phyloP scores from a whole-genome alignment of 2,888 invertebrate species.

The Tiliacea aurago region DNA sequence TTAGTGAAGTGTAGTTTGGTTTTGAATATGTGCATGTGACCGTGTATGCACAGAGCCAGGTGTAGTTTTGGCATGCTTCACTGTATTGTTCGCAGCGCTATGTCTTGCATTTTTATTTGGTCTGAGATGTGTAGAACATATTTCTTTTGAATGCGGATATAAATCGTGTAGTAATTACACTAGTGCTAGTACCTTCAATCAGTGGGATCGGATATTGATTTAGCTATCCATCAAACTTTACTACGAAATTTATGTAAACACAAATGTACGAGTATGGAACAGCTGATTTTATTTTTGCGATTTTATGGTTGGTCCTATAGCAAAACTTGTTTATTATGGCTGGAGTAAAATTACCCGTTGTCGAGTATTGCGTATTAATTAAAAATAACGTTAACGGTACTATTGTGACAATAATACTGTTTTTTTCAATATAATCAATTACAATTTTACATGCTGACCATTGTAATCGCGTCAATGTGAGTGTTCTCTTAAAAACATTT shows the following conservation, averaged over 20 bases:
- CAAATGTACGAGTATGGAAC: background rate
- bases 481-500: slow-evolving; percentile 1
- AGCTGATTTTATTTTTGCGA: background rate
- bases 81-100: too few species aligned
- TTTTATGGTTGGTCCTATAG: background rate
- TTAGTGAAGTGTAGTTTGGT: too few species aligned
- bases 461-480: background rate
- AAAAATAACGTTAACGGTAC: background rate
- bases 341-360: background rate
- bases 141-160: background rate
- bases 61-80: too few species aligned
- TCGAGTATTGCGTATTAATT: background rate
- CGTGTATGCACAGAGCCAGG: too few species aligned
- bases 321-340: background rate
- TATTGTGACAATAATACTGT: background rate
- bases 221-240: background rate
- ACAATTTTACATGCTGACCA: background rate
- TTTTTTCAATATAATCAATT: background rate
- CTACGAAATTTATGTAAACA: background rate
- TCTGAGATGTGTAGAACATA: background rate
- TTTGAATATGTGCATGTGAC: too few species aligned
- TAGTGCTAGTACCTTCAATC: background rate
- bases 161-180: background rate
- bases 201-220: background rate
- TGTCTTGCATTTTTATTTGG: too few species aligned